Percentiles rank a stretch among this genome's conserved stretches.
Evolutionary conservation across 2,888 invertebrate genomes (phyloP).

Genomic region (Formica aserva): DNA sequence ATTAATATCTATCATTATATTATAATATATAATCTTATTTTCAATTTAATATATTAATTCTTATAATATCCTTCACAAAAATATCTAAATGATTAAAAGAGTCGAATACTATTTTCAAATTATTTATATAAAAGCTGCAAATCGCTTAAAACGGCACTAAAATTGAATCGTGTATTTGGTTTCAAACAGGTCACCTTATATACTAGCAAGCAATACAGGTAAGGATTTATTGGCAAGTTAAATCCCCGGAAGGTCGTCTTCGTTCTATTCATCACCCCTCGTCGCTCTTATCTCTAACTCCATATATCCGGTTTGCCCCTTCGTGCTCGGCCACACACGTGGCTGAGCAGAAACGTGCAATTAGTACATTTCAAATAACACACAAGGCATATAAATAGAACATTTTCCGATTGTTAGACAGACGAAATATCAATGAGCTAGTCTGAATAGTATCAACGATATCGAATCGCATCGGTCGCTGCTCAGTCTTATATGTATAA

Average conservation of each 20-base stretch:
- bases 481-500: neutral
- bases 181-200: slow-evolving; percentile 24
- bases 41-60: neutral
- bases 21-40: neutral
- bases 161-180: slow-evolving; percentile 17
- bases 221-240: slow-evolving; percentile 66
- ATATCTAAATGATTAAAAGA: neutral
- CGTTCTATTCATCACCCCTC: slow-evolving; percentile 66
- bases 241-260: slow-evolving; percentile 73
- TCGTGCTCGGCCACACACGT: slow-evolving; percentile 36
- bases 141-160: neutral
- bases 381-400: neutral
- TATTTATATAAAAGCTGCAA: neutral
- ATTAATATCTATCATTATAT: neutral
- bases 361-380: slow-evolving; percentile 71
- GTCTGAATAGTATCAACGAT: neutral
- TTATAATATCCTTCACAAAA: neutral
- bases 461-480: neutral
- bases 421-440: neutral
- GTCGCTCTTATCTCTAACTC: slow-evolving; percentile 64
- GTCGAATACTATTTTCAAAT: neutral
- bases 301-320: slow-evolving; percentile 53
- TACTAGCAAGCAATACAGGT: slow-evolving; percentile 41
- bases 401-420: neutral
- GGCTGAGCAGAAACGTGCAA: slow-evolving; percentile 64